A percentile compares a stretch with the other conserved stretches of the same genome.
Conservation (phyloP, 2,888 invertebrate genomes). For the Steinernema scapterisci region DNA sequence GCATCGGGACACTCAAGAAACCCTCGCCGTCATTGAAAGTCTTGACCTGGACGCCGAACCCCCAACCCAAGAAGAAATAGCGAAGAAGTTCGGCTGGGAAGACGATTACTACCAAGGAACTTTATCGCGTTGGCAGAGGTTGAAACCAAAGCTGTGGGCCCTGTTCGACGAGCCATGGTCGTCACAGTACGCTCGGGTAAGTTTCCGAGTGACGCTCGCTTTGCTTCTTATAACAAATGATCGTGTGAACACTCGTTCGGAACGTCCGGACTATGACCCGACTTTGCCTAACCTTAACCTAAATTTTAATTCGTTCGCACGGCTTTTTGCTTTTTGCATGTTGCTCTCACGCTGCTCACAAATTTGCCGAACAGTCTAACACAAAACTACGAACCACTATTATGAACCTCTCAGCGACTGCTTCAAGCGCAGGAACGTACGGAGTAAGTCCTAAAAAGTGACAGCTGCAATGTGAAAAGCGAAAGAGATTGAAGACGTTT, state of each 20-base stretch:
- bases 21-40: constrained; percentile 92
- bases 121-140: constrained; percentile 79
- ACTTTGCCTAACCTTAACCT: background rate
- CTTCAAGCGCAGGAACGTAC: background rate
- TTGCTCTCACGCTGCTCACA: constrained; percentile 27
- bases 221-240: background rate
- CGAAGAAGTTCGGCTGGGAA: constrained; percentile 95
- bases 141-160: constrained; percentile 97
- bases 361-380: constrained; percentile 16
- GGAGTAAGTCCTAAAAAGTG: background rate
- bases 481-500: constrained; percentile 16
- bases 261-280: background rate
- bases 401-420: background rate
- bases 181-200: constrained; percentile 80
- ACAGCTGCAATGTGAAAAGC: constrained; percentile 1
- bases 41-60: constrained; percentile 81
- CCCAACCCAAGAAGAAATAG: constrained; percentile 91
- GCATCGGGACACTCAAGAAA: constrained; percentile 92
- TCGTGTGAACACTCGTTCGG: too few species aligned
- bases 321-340: constrained; percentile 29
- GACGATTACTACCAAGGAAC: constrained; percentile 80
- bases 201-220: constrained; percentile 1
- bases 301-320: constrained; percentile 14
- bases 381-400: background rate
- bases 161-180: constrained; percentile 99